Base-by-base conservation (phyloP, 2,113 vertebrate species). In the Mungos mungo region DNA sequence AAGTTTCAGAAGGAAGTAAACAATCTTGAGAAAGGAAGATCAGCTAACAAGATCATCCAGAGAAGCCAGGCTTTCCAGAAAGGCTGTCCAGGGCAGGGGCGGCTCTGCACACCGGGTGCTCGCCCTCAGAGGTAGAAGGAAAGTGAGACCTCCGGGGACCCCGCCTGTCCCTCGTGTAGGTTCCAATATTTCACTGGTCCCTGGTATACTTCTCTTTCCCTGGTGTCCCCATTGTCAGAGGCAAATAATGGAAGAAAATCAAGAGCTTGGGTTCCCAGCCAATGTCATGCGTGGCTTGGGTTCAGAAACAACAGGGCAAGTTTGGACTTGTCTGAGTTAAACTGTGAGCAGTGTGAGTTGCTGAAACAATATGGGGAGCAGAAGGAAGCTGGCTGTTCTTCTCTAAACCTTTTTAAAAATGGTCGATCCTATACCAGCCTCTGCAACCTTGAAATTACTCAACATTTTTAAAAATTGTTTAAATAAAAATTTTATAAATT, bases 121-220 rank as follows among this genome's bases (percentile, higher is more conserved):
- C 18, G 5, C 15, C 19, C 21, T 8, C 38, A 29, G 35, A 47
- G 4, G 10, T 38, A 47, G 52, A 54, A 35, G 65, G 65, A 18
- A 1, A 29, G 3, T 2, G 29, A 54, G 41, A 69, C 7, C 7
- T 21, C 21, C 0, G 10, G 1, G 10, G 5, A 33, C 21, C 1
- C 47, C 38, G 21, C 57, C 12, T n/a, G 16, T 66, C 41, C 72
- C 35, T 41, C 27, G 8, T 25, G 3, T 19, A 47, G 60, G 10
- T 65, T 86, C 88, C 41, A 16, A 19, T 11, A 14, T 35, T 50
- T 88, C 38, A 15, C 9, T n/a, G 35, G 19, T 86, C 52, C 72
- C 66, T 68, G 18, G 38, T 87, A 1, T 8, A 29, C 31, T 87
- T 68, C 54, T 41, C 89, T 87, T 86, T 82, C 41, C 38, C 60